Percentiles rank a stretch among this genome's conserved stretches.
These are phyloP conservation scores for Cylloceria caligata DNA, from an alignment of 2,888 invertebrate genomes.

Conservation along the genomic window DNA sequence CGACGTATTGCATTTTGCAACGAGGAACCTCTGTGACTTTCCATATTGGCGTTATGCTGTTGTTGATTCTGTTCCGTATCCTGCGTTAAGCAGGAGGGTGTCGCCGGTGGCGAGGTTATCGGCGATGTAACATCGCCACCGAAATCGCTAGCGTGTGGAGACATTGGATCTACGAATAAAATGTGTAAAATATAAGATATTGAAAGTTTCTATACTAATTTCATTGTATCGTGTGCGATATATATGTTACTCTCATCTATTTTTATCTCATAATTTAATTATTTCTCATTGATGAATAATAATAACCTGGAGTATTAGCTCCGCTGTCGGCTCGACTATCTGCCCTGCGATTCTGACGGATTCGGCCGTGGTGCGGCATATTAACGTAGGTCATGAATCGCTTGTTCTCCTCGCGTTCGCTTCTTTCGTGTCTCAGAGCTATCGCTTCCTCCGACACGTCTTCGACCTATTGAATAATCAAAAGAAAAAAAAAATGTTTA, in stretches of 20 bases:
- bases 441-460: slow-evolving; percentile 92
- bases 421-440: slow-evolving; percentile 90
- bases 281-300: slow-evolving; percentile 11
- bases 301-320: slow-evolving; percentile 88
- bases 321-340: slow-evolving; percentile 90
- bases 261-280: neutral
- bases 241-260: neutral
- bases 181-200: neutral
- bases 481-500: neutral
- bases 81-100: slow-evolving; percentile 83
- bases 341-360: slow-evolving; percentile 88
- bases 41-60: slow-evolving; percentile 69
- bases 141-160: slow-evolving; percentile 86
- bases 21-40: slow-evolving; percentile 77
- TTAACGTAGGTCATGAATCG: slow-evolving; percentile 88
- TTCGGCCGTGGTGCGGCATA: slow-evolving; percentile 84
- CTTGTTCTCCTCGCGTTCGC: slow-evolving; percentile 92
- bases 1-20: slow-evolving; percentile 81
- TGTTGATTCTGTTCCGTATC: slow-evolving; percentile 73
- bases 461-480: slow-evolving; percentile 86
- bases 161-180: slow-evolving; percentile 86
- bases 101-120: slow-evolving; percentile 86
- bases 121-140: slow-evolving; percentile 84
- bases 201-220: too few relatives aligned
- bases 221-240: too few relatives aligned